phyloP scores from a whole-genome alignment of 2,797 vertebrate species.

The Typhlichthys eigenmanni region DNA sequence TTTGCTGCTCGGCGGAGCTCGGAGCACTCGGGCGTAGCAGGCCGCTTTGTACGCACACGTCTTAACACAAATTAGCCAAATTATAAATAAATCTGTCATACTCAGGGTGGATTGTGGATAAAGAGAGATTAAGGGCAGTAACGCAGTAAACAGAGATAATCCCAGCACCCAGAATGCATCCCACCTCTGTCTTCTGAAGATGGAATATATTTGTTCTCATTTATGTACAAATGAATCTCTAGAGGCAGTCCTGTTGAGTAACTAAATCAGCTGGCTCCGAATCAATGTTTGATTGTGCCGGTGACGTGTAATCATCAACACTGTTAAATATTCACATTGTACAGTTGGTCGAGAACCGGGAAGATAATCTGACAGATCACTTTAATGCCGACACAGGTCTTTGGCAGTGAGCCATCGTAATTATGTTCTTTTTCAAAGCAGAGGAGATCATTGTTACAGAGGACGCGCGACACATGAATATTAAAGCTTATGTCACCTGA shows the following conservation, averaged over 20 bases:
- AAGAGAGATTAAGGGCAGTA: slow-evolving; percentile 64
- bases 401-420: slow-evolving; percentile 19
- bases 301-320: slow-evolving; percentile 27
- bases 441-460: slow-evolving; percentile 36
- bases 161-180: slow-evolving; percentile 60
- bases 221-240: slow-evolving; percentile 55
- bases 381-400: slow-evolving; percentile 23
- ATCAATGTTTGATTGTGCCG: slow-evolving; percentile 39
- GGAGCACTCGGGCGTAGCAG: slow-evolving; percentile 58
- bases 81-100: slow-evolving; percentile 68
- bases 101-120: slow-evolving; percentile 54
- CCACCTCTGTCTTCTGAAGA: slow-evolving; percentile 53
- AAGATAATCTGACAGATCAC: slow-evolving; percentile 26
- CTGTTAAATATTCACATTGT: slow-evolving; percentile 34
- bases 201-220: slow-evolving; percentile 53
- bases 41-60: slow-evolving; percentile 57
- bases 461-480: slow-evolving; percentile 25
- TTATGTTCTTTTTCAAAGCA: slow-evolving; percentile 32
- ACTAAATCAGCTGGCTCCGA: slow-evolving; percentile 28
- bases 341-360: slow-evolving; percentile 24
- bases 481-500: slow-evolving; percentile 23
- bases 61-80: slow-evolving; percentile 72
- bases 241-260: slow-evolving; percentile 44
- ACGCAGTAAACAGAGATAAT: slow-evolving; percentile 71
- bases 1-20: slow-evolving; percentile 45